A percentile compares a stretch with the other conserved stretches of the same genome.
Evolutionary conservation across 1,140 invertebrate species (phyloP).

Genomic region (Micrasema minimum): DNA sequence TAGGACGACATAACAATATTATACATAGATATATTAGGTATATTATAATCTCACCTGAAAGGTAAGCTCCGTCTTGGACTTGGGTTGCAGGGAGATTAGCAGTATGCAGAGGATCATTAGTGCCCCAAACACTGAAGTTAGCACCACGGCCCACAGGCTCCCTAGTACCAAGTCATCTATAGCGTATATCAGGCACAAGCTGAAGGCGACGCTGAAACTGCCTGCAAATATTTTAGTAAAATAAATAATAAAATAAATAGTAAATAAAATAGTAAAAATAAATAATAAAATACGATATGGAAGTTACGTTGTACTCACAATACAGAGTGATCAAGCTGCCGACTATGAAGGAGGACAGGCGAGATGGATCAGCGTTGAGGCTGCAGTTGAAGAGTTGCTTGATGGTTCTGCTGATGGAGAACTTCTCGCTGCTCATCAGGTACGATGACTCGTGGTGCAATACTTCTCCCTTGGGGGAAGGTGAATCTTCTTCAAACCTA

Average conservation of each 20-base stretch:
- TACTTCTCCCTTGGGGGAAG: constrained; percentile 2
- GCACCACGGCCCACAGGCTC: constrained; percentile 48
- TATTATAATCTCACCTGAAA: no score
- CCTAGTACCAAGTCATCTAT: constrained; percentile 56
- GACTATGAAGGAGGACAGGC: constrained; percentile 69
- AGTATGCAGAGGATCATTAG: constrained; percentile 36
- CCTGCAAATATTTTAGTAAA: constrained; percentile 22
- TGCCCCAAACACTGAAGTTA: constrained; percentile 50
- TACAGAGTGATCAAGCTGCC: constrained; percentile 69
- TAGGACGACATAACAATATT: no score
- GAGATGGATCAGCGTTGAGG: constrained; percentile 70
- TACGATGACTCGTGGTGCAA: constrained; percentile 25
- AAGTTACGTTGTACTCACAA: constrained; percentile 65
- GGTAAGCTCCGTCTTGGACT: constrained; percentile 51
- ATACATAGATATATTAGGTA: no score
- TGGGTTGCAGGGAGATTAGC: constrained; percentile 49
- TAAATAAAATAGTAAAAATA: no score
- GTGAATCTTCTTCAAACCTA: constrained; percentile 12
- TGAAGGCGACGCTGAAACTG: constrained; percentile 34
- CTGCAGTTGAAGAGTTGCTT: constrained; percentile 52
- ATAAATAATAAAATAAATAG: no score
- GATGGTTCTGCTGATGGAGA: constrained; percentile 13
- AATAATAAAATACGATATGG: not conserved
- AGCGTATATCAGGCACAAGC: constrained; percentile 57
- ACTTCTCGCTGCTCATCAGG: constrained; percentile 25